Evolutionary conservation across 2,888 invertebrate species (phyloP).

Genomic region (Agrilus mali): DNA sequence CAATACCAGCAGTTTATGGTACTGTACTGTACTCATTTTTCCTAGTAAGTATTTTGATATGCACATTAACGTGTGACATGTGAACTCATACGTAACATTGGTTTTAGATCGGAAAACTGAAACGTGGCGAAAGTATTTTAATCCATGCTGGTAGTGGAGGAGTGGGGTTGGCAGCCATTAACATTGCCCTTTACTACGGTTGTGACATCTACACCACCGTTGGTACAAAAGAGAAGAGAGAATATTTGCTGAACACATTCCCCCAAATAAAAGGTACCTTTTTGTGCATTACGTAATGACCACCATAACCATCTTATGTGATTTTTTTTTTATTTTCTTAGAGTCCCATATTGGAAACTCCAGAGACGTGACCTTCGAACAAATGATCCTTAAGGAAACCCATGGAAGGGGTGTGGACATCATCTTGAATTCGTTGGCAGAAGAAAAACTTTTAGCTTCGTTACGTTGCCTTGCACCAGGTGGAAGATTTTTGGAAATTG

Average conservation of each 20-base stretch:
- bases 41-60: constrained; percentile 13
- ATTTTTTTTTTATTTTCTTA: constrained; percentile 14
- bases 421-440: constrained; percentile 82
- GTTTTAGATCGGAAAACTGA: constrained; percentile 16
- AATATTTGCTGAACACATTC: constrained; percentile 44
- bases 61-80: not conserved
- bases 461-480: constrained; percentile 44
- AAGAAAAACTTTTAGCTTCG: constrained; percentile 74
- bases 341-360: constrained; percentile 73
- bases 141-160: constrained; percentile 55
- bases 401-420: constrained; percentile 82
- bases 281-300: not conserved
- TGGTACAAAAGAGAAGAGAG: constrained; percentile 48
- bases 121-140: constrained; percentile 33
- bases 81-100: too few species aligned
- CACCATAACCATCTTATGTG: not conserved
- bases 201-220: constrained; percentile 61
- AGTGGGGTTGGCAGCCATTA: constrained; percentile 68
- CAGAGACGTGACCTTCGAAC: constrained; percentile 75
- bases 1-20: constrained; percentile 47
- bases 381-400: constrained; percentile 67
- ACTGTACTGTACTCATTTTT: constrained; percentile 29
- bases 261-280: constrained; percentile 29
- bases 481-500: constrained; percentile 73
- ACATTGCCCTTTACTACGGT: constrained; percentile 49